These are phyloP conservation scores for Tipula helvola DNA, from an alignment of 2,888 invertebrate genomes.

Conservation along the genomic window DNA sequence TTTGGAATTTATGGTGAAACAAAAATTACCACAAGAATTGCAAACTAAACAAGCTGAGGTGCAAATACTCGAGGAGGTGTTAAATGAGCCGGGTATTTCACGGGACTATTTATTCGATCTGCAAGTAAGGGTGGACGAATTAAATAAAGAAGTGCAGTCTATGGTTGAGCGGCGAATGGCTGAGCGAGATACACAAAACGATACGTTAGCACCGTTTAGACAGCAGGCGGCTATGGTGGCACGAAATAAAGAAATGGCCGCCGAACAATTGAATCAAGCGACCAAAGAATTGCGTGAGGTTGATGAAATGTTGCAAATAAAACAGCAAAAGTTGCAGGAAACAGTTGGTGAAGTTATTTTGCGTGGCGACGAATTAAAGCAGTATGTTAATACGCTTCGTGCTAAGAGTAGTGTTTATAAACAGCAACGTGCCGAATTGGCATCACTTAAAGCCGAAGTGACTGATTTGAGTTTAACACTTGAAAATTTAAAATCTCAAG, in stretches of 20 bases:
- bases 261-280: constrained; percentile 54
- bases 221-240: constrained; percentile 73
- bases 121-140: constrained; percentile 44
- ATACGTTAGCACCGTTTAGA: constrained; percentile 70
- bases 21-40: constrained; percentile 67
- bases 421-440: constrained; percentile 61
- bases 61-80: constrained; percentile 53
- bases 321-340: constrained; percentile 39
- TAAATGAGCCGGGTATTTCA: constrained; percentile 51
- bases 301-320: constrained; percentile 47
- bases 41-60: constrained; percentile 48
- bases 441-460: constrained; percentile 61
- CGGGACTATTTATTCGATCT: constrained; percentile 50
- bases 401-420: constrained; percentile 73
- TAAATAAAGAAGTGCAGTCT: constrained; percentile 52
- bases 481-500: constrained; percentile 53
- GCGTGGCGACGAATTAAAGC: constrained; percentile 72
- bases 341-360: constrained; percentile 54
- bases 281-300: constrained; percentile 46
- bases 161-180: constrained; percentile 59
- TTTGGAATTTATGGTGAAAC: constrained; percentile 60
- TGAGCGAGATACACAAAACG: constrained; percentile 48
- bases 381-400: constrained; percentile 68
- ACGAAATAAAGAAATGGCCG: constrained; percentile 65
- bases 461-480: constrained; percentile 63